Evolutionary conservation across 2,113 vertebrate species (phyloP).

Genomic region (Gulo gulo): DNA sequence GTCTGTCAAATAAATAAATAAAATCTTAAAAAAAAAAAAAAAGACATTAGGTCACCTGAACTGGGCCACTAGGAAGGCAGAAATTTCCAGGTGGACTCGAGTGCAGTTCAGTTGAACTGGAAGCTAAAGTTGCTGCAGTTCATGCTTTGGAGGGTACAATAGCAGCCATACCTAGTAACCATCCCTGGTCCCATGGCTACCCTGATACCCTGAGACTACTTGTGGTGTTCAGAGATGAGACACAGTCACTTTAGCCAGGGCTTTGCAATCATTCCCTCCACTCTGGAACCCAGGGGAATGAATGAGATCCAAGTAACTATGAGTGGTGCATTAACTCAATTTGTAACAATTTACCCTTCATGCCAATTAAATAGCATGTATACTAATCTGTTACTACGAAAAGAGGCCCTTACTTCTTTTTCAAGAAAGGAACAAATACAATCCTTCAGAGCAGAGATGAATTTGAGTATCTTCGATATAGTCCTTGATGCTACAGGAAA

Average conservation of each 20-base stretch:
- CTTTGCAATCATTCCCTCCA: fast-evolving
- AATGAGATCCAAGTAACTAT: neutral
- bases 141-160: neutral
- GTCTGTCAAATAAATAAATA: too few relatives aligned
- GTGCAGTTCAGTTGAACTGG: neutral
- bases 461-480: neutral
- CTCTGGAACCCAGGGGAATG: neutral
- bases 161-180: neutral
- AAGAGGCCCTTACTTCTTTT: neutral
- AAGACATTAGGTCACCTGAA: neutral
- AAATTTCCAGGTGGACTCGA: neutral
- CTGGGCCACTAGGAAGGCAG: neutral
- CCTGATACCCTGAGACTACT: too few relatives aligned
- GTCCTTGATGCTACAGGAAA: neutral
- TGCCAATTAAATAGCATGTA: neutral
- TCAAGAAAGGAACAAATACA: neutral
- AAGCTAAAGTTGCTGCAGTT: neutral
- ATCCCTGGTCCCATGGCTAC: neutral
- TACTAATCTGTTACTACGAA: neutral
- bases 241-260: fast-evolving
- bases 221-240: neutral
- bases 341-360: neutral
- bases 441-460: neutral
- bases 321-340: neutral
- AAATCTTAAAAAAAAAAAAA: too few relatives aligned